A percentile compares a stretch with the other conserved stretches of the same genome.
Evolutionary conservation across 1,140 invertebrate species (phyloP).

Genomic region (Drosophila tani): DNA sequence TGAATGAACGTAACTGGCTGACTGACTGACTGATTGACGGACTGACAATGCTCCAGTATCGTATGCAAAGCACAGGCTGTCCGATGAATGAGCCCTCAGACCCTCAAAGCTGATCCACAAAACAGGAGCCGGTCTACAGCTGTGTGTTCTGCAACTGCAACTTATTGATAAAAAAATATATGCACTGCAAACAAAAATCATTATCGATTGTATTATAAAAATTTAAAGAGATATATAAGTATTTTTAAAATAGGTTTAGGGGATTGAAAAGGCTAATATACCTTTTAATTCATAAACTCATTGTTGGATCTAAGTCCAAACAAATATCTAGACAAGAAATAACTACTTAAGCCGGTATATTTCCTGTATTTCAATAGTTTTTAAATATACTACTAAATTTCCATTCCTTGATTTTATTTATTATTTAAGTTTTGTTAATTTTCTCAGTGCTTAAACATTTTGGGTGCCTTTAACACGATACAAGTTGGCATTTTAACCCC

Average conservation of each 20-base stretch:
- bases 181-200: slow-evolving; percentile 7
- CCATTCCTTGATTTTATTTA: not conserved
- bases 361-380: no score
- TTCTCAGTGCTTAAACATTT: slow-evolving; percentile 8
- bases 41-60: slow-evolving; percentile 53
- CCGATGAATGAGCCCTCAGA: slow-evolving; percentile 60
- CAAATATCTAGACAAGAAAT: no score
- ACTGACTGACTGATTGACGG: slow-evolving; percentile 52
- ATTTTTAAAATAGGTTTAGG: no score
- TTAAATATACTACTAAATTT: not conserved
- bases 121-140: slow-evolving; percentile 15
- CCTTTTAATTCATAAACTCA: no score
- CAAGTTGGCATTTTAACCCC: slow-evolving; percentile 49
- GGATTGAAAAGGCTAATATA: no score
- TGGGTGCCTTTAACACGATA: slow-evolving; percentile 36
- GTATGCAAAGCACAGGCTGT: slow-evolving; percentile 50
- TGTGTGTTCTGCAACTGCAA: slow-evolving; percentile 24
- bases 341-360: no score
- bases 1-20: slow-evolving; percentile 40
- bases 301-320: no score
- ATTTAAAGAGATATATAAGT: no score
- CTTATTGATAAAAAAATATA: slow-evolving; percentile 19
- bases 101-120: slow-evolving; percentile 35
- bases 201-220: no score
- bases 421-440: not conserved